These are phyloP conservation scores for Dicentrarchus labrax DNA, from an alignment of 2,113 vertebrate species.

Conservation along the genomic window DNA sequence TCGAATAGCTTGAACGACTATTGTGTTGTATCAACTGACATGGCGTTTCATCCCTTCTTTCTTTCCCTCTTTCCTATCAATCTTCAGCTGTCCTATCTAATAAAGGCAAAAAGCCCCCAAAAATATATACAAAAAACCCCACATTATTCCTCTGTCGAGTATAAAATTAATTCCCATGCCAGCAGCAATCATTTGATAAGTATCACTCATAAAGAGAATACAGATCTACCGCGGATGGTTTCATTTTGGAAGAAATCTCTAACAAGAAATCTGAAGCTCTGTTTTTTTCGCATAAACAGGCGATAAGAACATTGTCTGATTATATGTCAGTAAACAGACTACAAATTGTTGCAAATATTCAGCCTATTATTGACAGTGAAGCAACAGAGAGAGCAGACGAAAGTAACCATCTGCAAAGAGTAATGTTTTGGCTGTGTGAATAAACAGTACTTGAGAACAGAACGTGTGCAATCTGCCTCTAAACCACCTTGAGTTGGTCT, in stretches of 20 bases:
- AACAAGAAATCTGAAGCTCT: constrained; percentile 3
- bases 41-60: too few relatives aligned
- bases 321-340: constrained; percentile 29
- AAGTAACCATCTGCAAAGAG: constrained; percentile 16
- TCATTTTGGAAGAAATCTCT: constrained; percentile 10
- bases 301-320: background rate
- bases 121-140: too few relatives aligned
- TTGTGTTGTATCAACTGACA: background rate
- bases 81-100: too few relatives aligned
- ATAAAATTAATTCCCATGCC: constrained; percentile 6
- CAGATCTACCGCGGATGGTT: constrained; percentile 6
- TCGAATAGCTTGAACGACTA: background rate
- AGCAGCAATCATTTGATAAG: constrained; percentile 24
- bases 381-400: constrained; percentile 3
- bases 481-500: background rate
- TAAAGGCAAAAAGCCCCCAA: too few relatives aligned
- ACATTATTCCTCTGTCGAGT: background rate
- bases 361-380: background rate
- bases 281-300: background rate
- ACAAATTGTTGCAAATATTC: background rate
- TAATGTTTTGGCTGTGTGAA: constrained; percentile 4
- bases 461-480: constrained; percentile 20
- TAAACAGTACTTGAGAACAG: background rate
- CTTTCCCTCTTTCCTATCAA: too few relatives aligned
- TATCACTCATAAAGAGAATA: constrained; percentile 14